Conservation (phyloP, 2,797 vertebrate species). For the Adrianichthys oophorus region DNA sequence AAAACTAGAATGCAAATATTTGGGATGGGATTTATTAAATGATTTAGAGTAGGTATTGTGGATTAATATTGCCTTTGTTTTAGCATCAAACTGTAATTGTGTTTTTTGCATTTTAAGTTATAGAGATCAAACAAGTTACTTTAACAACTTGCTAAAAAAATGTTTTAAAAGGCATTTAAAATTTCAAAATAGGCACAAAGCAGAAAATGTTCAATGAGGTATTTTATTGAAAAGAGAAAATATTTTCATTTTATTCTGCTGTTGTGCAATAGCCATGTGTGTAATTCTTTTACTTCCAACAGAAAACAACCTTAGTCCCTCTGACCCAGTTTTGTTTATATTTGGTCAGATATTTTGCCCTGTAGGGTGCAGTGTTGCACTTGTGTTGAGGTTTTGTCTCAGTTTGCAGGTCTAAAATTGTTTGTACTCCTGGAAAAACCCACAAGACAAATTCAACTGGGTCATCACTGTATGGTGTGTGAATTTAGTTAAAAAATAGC, state of each 20-base stretch:
- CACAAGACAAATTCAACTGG: constrained; percentile 35
- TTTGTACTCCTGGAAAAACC: constrained; percentile 7
- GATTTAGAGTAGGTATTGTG: no score
- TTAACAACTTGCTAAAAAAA: no score
- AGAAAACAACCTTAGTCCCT: constrained; percentile 16
- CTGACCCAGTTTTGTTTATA: constrained; percentile 63
- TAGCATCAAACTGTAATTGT: no score
- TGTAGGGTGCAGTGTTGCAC: constrained; percentile 68
- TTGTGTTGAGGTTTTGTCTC: constrained; percentile 15
- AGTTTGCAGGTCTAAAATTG: constrained; percentile 15
- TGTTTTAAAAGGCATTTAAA: constrained; percentile 4
- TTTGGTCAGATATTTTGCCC: constrained; percentile 41
- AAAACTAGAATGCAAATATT: no score
- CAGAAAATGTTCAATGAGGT: constrained; percentile 13
- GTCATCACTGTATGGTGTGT: constrained; percentile 24
- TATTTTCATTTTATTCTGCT: not conserved
- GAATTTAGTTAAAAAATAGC: constrained; percentile 1
- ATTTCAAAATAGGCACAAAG: constrained; percentile 12
- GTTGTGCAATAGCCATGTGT: constrained; percentile 6
- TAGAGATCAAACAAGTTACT: no score
- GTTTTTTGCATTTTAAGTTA: no score
- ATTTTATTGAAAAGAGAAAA: not conserved
- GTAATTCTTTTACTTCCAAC: constrained; percentile 12
- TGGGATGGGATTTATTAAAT: no score
- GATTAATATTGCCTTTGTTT: no score